Percentiles rank a stretch among this genome's conserved stretches.
phyloP scores from a whole-genome alignment of 2,113 vertebrate genomes.

The Otis tarda region DNA sequence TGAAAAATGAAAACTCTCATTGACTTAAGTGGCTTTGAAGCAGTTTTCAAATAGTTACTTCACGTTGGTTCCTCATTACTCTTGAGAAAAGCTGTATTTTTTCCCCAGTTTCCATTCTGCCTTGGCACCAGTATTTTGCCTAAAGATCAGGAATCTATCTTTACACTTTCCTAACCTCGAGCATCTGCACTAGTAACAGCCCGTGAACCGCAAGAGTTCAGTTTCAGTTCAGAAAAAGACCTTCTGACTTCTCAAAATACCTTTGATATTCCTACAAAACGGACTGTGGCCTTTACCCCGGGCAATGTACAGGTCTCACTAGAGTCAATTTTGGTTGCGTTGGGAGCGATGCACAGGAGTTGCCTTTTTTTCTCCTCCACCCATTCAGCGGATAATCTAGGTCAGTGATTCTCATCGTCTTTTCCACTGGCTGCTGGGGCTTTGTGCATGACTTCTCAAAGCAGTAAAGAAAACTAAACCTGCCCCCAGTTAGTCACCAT shows the following conservation, averaged over 20 bases:
- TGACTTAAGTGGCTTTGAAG: slow-evolving; percentile 19
- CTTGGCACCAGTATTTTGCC: not conserved
- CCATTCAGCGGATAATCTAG: not conserved
- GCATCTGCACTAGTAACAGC: not conserved
- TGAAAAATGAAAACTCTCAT: not conserved
- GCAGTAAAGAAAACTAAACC: not conserved
- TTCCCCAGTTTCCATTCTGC: not conserved
- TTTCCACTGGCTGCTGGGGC: not conserved
- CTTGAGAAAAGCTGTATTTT: not conserved
- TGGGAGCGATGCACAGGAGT: not conserved
- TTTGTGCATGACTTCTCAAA: not conserved
- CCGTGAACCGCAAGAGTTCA: not conserved
- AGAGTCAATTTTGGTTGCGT: not conserved
- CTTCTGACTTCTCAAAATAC: not conserved
- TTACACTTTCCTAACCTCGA: not conserved
- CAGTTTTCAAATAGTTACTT: not conserved
- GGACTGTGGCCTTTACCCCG: not conserved
- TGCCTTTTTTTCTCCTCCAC: not conserved
- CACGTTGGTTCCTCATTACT: not conserved
- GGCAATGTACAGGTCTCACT: rapidly evolving
- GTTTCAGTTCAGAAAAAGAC: not conserved
- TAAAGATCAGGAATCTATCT: not conserved
- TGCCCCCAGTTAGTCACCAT: not conserved
- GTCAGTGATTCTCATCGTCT: not conserved
- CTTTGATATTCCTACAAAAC: not conserved